Percentiles rank a stretch among this genome's conserved stretches.
These are phyloP conservation scores for Taphrorychus bicolor DNA, from an alignment of 2,888 invertebrate species.

Conservation along the genomic window DNA sequence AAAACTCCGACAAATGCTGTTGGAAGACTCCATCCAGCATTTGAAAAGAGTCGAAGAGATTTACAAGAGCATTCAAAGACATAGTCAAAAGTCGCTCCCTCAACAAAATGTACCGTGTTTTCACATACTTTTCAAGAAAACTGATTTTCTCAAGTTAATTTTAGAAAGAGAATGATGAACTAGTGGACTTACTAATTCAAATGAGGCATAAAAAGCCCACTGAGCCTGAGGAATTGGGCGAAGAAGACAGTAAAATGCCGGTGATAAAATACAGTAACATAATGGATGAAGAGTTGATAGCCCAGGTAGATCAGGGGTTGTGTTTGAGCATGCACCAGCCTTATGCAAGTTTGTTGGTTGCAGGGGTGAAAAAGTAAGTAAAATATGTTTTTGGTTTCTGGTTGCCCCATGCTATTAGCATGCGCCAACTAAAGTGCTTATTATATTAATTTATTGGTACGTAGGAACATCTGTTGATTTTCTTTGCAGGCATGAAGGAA, in stretches of 20 bases:
- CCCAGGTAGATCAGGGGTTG: constrained; percentile 67
- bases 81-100: constrained; percentile 35
- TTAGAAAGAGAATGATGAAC: constrained; percentile 50
- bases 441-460: neutral
- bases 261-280: constrained; percentile 49
- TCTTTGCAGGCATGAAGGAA: constrained; percentile 87
- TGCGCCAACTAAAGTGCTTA: neutral
- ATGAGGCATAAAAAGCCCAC: constrained; percentile 53
- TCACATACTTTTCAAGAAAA: too few relatives aligned
- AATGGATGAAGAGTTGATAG: constrained; percentile 55
- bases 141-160: too few relatives aligned
- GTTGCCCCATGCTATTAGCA: too few relatives aligned
- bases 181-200: constrained; percentile 51
- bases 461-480: too few relatives aligned
- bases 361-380: constrained; percentile 86
- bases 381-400: neutral
- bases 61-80: constrained; percentile 49
- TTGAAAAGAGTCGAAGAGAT: constrained; percentile 51
- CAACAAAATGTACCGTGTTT: constrained; percentile 38
- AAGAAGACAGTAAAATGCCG: constrained; percentile 50
- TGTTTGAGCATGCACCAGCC: constrained; percentile 97
- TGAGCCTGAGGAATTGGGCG: constrained; percentile 48
- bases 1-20: constrained; percentile 49
- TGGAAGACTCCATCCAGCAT: constrained; percentile 52
- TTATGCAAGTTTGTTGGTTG: constrained; percentile 89